phyloP scores from a whole-genome alignment of 1,140 invertebrate species.

The Andrena cerasifolii region DNA sequence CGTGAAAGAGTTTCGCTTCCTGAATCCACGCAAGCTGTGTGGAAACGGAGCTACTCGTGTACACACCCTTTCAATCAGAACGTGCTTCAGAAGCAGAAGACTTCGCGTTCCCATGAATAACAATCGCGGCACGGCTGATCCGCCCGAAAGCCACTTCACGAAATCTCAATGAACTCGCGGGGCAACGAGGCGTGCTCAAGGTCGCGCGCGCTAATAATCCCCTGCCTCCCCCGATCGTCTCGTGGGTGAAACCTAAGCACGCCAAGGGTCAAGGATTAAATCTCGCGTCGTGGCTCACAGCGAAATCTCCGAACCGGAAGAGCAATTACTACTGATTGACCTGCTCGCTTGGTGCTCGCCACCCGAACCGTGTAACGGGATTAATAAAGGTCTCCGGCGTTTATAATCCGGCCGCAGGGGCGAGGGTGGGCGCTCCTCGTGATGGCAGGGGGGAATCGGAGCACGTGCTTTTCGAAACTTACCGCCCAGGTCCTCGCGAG shows the following conservation, averaged over 20 bases:
- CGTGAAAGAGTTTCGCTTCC: conserved; percentile 10
- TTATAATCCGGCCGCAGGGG: conserved; percentile 50
- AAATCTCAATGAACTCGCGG: conserved; percentile 20
- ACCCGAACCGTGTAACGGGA: conserved; percentile 68
- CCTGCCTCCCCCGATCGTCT: neutral
- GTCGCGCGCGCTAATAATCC: conserved; percentile 35
- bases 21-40: neutral
- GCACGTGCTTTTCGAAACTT: conserved; percentile 44
- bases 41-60: too few relatives aligned
- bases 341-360: conserved; percentile 50
- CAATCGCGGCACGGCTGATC: too few relatives aligned
- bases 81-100: too few relatives aligned
- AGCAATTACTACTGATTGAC: conserved; percentile 75
- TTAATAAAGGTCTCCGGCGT: conserved; percentile 72
- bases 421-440: neutral
- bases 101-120: neutral
- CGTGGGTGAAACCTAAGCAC: conserved; percentile 31
- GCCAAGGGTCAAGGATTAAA: conserved; percentile 61
- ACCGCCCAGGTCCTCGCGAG: neutral
- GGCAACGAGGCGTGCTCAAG: conserved; percentile 31
- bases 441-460: neutral
- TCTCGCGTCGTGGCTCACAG: conserved; percentile 46
- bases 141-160: neutral
- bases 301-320: conserved; percentile 64
- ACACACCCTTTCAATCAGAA: too few relatives aligned